A percentile compares a stretch with the other conserved stretches of the same genome.
phyloP scores from a whole-genome alignment of 2,113 vertebrate species.

The Donacobius atricapilla region DNA sequence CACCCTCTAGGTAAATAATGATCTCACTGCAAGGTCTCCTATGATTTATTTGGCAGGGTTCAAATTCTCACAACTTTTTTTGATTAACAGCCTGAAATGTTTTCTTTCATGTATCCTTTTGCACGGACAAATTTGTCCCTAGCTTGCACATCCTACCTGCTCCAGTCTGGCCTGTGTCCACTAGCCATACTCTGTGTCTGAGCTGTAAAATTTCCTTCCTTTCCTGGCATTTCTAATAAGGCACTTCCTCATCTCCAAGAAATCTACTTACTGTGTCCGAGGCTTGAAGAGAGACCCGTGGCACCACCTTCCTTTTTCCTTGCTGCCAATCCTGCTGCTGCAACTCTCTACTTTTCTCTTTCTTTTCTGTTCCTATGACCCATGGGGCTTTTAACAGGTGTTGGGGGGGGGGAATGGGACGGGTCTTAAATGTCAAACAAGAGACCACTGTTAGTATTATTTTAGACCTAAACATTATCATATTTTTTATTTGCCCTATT shows the following conservation, averaged over 20 bases:
- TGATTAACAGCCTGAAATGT: neutral
- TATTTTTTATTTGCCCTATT: neutral
- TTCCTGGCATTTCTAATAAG: neutral
- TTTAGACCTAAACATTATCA: neutral
- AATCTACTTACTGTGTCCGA: neutral
- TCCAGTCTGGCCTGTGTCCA: accelerated
- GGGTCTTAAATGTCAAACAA: neutral
- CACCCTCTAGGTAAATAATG: neutral
- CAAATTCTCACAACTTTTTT: slow-evolving; percentile 1
- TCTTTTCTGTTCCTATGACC: neutral
- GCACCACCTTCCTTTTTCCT: neutral
- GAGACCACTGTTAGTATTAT: neutral
- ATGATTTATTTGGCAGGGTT: neutral
- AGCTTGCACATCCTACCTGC: neutral
- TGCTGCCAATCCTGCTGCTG: neutral
- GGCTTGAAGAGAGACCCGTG: neutral
- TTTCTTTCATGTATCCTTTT: neutral
- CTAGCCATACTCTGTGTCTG: neutral
- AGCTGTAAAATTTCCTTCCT: neutral
- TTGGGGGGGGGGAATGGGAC: accelerated
- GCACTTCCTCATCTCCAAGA: neutral
- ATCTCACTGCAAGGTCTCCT: neutral
- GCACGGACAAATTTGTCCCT: neutral
- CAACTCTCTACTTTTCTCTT: neutral
- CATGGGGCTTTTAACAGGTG: neutral